These are phyloP conservation scores for Tenrec ecaudatus DNA, from an alignment of 2,113 vertebrate genomes.

Conservation along the genomic window DNA sequence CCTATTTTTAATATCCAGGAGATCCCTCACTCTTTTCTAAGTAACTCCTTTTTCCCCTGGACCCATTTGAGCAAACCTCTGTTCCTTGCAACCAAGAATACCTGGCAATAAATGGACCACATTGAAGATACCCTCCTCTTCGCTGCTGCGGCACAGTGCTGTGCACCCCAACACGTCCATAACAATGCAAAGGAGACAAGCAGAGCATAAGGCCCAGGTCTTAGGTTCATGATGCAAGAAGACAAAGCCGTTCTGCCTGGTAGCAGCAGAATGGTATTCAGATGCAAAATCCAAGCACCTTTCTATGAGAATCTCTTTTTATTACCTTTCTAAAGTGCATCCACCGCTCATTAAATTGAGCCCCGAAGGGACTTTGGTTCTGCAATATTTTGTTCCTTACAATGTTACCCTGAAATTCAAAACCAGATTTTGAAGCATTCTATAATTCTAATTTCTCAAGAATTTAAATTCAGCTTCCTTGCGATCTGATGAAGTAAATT, in stretches of 20 bases:
- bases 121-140: neutral
- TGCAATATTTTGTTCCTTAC: constrained; percentile 68
- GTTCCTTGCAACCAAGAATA: constrained; percentile 30
- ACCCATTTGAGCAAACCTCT: constrained; percentile 9
- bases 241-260: neutral
- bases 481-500: neutral
- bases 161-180: neutral
- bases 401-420: constrained; percentile 71
- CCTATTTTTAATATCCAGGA: neutral
- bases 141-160: neutral
- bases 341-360: constrained; percentile 72
- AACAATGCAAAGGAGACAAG: neutral
- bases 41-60: neutral
- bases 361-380: constrained; percentile 65
- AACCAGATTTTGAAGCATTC: constrained; percentile 60
- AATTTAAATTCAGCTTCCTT: constrained; percentile 48
- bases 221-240: neutral
- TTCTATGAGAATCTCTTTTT: constrained; percentile 66
- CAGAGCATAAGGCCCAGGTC: neutral
- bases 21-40: constrained; percentile 13
- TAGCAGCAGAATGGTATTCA: constrained; percentile 13
- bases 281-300: constrained; percentile 55
- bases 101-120: neutral
- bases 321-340: constrained; percentile 73
- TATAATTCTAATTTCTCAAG: constrained; percentile 61